Evolutionary conservation across 2,113 vertebrate species (phyloP), one percentile per base, ranked within the genome.

Genomic region (Chitala chitala): DNA sequence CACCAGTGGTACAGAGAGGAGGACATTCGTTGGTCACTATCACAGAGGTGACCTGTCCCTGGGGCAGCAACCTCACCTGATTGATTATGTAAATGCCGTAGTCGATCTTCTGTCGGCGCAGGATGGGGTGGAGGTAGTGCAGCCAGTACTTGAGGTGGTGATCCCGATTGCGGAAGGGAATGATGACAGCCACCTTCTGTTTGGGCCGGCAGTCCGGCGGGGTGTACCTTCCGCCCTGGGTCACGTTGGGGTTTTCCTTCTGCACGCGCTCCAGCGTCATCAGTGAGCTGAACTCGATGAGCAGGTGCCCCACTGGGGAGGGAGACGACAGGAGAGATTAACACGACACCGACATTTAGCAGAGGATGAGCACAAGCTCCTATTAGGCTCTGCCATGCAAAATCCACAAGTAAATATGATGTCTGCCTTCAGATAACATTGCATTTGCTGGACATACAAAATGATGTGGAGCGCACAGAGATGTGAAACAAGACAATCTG

Each of bases 131-230:
- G 79, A 99, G 87, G 77, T 99, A 99, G 85, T 98, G 96, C 75
- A 99, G 93, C 97, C 97, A 99, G 91, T 98, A 98, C 82, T 95
- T 97, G 3, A 99, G 94, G 77, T 99, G 97, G 81, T 98, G 94
- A 70, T 99, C 97, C 0, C 97, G 92, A 87, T 99, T 95, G 33
- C 97, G 91, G 80, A 98, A 99, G 3, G 97, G 97, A 81, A 99
- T 98, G 88, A 99, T 96, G 78, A 99, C 95, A 66, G 97, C 97
- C 85, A 99, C 96, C 69, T 95, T 96, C 90, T 97, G 95, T 75
- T 91, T 90, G 3, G 97, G 88, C 69, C 88, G 82, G 78, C 97
- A 99, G 88, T 99, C 97, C 0, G 87, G 87, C 0, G 96, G 96
- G 0, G 89, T 86, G 82, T 98, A 99, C 79, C 92, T 94, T 61